A percentile compares a stretch with the other conserved stretches of the same genome.
phyloP scores from a whole-genome alignment of 92 coral and sea anemone genomes.

The Hydrozoanthus gracilis region DNA sequence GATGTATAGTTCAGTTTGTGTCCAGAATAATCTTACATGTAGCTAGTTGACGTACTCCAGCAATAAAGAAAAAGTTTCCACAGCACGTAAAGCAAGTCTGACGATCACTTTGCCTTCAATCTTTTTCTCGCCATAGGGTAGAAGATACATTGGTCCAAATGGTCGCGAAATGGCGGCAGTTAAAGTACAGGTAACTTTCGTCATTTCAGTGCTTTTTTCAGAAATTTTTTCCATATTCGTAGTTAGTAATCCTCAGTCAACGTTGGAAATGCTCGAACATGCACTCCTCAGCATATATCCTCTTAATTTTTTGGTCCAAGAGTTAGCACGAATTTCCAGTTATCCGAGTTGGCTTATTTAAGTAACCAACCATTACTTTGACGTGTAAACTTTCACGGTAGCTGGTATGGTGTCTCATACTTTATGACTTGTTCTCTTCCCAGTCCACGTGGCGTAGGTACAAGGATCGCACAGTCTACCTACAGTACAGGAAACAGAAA shows the following conservation, averaged over 20 bases:
- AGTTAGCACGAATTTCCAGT: no score
- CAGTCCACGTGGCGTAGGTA: conserved; percentile 97
- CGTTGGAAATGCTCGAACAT: no score
- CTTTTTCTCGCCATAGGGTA: conserved; percentile 60
- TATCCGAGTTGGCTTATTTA: background rate
- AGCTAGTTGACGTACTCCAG: no score
- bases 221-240: no score
- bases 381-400: background rate
- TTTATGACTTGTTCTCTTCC: background rate
- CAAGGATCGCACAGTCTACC: conserved; percentile 92
- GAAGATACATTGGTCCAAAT: conserved; percentile 94
- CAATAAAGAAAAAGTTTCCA: no score
- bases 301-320: no score
- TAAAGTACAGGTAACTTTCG: conserved; percentile 75
- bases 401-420: background rate
- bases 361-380: background rate
- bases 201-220: background rate
- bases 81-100: no score
- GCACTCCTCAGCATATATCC: no score
- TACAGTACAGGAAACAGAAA: conserved; percentile 85
- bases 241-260: no score
- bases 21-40: no score
- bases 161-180: conserved; percentile 92
- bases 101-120: background rate
- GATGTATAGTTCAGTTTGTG: no score